Conservation (phyloP, 2,797 vertebrate genomes). For the Varecia variegata region DNA sequence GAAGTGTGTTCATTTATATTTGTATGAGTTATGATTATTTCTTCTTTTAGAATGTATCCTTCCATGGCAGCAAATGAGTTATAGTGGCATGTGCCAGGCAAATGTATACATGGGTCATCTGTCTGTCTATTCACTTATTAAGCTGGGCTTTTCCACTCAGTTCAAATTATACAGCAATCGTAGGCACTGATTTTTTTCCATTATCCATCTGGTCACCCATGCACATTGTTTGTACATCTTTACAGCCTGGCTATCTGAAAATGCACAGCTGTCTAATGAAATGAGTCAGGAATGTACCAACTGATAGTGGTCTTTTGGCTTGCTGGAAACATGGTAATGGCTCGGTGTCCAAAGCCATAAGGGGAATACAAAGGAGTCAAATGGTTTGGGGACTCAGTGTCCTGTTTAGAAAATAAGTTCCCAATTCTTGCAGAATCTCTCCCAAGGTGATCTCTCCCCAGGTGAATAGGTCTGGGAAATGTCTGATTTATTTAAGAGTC, state of each 20-base stretch:
- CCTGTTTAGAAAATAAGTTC: background rate
- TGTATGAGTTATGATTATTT: background rate
- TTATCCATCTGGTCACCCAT: background rate
- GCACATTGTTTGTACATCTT: background rate
- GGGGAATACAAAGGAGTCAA: background rate
- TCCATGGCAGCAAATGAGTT: background rate
- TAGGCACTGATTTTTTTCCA: background rate
- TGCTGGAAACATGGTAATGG: background rate
- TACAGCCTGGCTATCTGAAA: background rate
- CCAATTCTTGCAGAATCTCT: background rate
- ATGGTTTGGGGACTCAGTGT: background rate
- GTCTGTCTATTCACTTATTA: background rate
- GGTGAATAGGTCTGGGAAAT: background rate
- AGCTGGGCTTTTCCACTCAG: background rate
- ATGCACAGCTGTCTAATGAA: background rate
- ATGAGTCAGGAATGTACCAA: background rate
- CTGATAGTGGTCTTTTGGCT: background rate
- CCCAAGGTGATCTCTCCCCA: background rate
- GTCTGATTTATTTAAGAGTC: background rate
- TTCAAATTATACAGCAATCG: background rate
- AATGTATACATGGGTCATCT: background rate
- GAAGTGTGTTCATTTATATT: background rate
- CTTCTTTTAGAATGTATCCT: background rate
- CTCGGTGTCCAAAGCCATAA: background rate
- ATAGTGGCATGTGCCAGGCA: background rate